Evolutionary conservation across 2,797 vertebrate genomes (phyloP), one percentile per base, ranked within the genome.

Genomic region (Lagodon rhomboides): DNA sequence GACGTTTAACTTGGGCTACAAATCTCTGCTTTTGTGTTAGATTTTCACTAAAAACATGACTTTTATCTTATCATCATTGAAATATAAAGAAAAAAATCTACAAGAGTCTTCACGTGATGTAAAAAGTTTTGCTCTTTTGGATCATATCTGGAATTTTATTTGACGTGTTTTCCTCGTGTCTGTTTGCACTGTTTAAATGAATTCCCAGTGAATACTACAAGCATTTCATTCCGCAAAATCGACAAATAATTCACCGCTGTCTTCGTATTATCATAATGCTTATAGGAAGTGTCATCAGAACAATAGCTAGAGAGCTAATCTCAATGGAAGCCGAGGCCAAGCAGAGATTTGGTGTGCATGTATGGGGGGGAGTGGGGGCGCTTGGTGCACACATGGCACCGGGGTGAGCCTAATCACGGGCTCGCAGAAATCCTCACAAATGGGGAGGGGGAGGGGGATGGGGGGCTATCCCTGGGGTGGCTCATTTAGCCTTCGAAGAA

Each of bases 351-450:
- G 69, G 65, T 69, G 85, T 72, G 80, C 27, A 41, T 65, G 69
- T 65, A 60, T 47, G 65, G 11, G 51, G 68, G 50, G 61, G 23
- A 15, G 20, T 18, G 50, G 68, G 74, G 68, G 47, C 22, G 49
- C 74, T 76, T 89, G 83, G 87, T 81, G 89, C 82, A 92, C 91
- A 94, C 91, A 93, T 93, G 94, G 92, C 88, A 92, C 85, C 43
- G 59, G 86, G 87, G 79, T 83, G 89, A 90, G 85, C 82, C 88
- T 93, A 93, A 94, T 94, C 93, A 94, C 75, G 30, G 81, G 83
- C 86, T 87, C 41, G 30, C 91, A 93, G 89, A 94, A 93, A 92
- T 92, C 91, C 85, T 90, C 89, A 83, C 82, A 93, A 89, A 91
- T 79, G 73, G 75, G 85, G 75, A 79, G 79, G 73, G 75, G 85